Conservation (phyloP, 2,113 vertebrate genomes). For the Polyodon spathula region DNA sequence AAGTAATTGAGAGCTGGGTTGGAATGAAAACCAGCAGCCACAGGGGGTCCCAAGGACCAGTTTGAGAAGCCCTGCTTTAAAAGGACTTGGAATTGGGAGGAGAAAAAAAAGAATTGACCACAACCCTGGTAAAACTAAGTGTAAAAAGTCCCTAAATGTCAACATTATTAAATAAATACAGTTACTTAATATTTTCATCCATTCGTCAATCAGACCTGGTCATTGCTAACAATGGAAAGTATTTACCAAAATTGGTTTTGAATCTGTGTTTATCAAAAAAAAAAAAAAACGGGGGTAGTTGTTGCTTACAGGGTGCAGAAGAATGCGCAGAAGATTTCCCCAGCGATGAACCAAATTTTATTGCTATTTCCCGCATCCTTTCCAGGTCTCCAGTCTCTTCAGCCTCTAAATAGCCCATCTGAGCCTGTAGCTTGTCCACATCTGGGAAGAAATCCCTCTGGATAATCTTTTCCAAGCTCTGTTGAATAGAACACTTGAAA, state of each 20-base stretch:
- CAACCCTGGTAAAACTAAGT: too few relatives aligned
- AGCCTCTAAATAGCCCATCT: conserved; percentile 89
- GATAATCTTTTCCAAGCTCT: conserved; percentile 87
- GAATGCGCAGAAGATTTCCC: conserved; percentile 67
- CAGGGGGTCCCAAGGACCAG: too few relatives aligned
- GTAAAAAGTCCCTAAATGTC: too few relatives aligned
- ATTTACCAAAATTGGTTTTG: neutral
- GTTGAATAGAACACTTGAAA: neutral
- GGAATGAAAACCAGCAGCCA: too few relatives aligned
- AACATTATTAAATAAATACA: too few relatives aligned
- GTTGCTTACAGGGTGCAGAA: conserved; percentile 76
- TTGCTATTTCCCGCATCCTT: conserved; percentile 90
- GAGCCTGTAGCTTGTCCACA: conserved; percentile 82
- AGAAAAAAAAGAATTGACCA: too few relatives aligned
- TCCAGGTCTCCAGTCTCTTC: conserved; percentile 87
- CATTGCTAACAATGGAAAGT: neutral
- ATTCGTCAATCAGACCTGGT: too few relatives aligned
- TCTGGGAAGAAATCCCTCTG: conserved; percentile 94
- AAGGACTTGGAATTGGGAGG: too few relatives aligned
- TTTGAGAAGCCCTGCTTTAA: too few relatives aligned
- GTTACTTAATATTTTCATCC: too few relatives aligned
- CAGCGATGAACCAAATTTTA: conserved; percentile 80
- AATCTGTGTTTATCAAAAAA: neutral
- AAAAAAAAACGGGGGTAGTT: too few relatives aligned
- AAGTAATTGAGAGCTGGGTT: too few relatives aligned